These are phyloP conservation scores for Pterocles orientalis DNA, from an alignment of 2,113 vertebrate genomes.

Conservation along the genomic window DNA sequence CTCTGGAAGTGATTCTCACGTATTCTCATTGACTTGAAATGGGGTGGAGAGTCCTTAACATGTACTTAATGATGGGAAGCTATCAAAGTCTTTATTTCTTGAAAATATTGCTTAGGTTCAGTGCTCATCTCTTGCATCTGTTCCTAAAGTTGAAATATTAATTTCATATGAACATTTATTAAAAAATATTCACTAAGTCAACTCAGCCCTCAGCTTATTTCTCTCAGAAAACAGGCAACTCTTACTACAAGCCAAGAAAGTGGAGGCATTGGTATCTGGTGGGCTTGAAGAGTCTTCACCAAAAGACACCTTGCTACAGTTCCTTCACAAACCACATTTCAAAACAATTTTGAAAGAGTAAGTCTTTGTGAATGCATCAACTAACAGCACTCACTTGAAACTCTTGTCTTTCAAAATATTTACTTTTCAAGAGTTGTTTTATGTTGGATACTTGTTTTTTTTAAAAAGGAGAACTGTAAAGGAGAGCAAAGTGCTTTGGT, in stretches of 20 bases:
- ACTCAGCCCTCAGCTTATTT: background rate
- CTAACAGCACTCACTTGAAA: background rate
- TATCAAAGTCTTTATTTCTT: background rate
- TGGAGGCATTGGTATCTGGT: background rate
- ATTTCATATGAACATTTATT: background rate
- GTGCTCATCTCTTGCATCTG: background rate
- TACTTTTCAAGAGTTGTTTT: background rate
- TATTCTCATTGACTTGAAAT: background rate
- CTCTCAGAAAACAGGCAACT: background rate
- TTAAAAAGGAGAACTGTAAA: background rate
- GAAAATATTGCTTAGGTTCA: fast-evolving
- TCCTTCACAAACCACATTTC: background rate
- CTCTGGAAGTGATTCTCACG: background rate
- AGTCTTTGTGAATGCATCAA: background rate
- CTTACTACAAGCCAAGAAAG: background rate
- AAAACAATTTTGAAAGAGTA: background rate
- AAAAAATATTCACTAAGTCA: background rate
- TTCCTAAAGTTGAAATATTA: background rate
- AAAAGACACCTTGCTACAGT: background rate
- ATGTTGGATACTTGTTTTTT: background rate
- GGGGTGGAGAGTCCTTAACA: background rate
- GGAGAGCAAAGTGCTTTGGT: background rate
- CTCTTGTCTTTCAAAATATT: background rate
- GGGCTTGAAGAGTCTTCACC: background rate
- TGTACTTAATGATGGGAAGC: background rate